Conservation (phyloP, 2,113 vertebrate species). For the Ameiurus melas region DNA sequence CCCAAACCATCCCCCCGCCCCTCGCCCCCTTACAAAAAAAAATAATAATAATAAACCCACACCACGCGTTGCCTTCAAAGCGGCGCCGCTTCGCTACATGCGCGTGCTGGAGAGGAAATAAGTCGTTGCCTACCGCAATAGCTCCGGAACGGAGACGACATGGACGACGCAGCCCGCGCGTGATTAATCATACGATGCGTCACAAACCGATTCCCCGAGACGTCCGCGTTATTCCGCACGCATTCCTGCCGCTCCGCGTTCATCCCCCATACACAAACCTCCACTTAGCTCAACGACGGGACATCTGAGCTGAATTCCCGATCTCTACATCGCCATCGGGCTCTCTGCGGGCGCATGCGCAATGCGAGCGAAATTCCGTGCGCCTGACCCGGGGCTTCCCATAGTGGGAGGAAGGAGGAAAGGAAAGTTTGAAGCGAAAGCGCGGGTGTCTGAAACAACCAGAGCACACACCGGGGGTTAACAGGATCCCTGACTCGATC, state of each 20-base stretch:
- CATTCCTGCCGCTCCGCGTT: neutral
- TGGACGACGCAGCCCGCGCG: constrained; percentile 39
- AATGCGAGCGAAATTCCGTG: constrained; percentile 22
- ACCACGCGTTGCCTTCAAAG: neutral
- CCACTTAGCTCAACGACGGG: neutral
- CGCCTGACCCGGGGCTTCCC: neutral
- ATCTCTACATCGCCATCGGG: constrained; percentile 30
- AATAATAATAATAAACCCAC: too few species aligned
- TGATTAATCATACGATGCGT: constrained; percentile 18
- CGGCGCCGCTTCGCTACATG: neutral
- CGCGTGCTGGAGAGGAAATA: neutral
- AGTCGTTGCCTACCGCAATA: constrained; percentile 44
- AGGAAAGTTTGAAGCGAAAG: neutral
- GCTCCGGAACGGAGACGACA: constrained; percentile 31
- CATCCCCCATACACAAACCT: neutral
- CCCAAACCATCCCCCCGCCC: too few species aligned
- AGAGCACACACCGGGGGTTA: neutral
- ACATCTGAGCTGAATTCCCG: constrained; percentile 28
- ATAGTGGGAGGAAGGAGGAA: neutral
- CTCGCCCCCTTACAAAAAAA: too few species aligned
- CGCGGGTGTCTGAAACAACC: neutral
- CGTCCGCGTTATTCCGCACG: neutral
- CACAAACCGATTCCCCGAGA: neutral
- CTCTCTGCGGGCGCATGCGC: constrained; percentile 16
- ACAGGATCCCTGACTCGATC: neutral